Evolutionary conservation across 2,888 invertebrate genomes (phyloP).

Genomic region (Agapostemon virescens): DNA sequence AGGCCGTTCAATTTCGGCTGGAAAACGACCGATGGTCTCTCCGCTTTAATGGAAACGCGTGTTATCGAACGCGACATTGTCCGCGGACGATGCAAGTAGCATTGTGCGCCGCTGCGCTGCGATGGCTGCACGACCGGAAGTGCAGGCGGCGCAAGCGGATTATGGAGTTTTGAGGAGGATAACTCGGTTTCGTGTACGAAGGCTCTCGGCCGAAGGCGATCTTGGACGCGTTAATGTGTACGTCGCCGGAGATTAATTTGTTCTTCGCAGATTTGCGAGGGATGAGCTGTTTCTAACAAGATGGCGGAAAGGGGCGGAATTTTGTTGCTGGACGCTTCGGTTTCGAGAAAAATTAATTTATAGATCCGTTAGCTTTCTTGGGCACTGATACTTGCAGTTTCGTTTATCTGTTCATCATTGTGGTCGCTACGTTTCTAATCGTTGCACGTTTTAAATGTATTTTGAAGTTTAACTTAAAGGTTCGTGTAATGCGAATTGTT

Average conservation of each 20-base stretch:
- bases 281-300: too few relatives aligned
- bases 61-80: conserved; percentile 6
- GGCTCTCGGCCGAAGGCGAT: background rate
- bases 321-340: background rate
- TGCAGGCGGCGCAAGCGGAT: conserved; percentile 1
- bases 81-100: conserved; percentile 4
- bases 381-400: too few relatives aligned
- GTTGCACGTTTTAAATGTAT: too few relatives aligned
- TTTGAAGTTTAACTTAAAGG: too few relatives aligned
- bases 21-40: background rate
- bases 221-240: background rate
- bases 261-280: too few relatives aligned
- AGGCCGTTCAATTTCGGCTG: conserved; percentile 1
- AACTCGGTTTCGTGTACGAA: background rate
- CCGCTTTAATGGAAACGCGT: conserved; percentile 9
- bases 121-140: background rate
- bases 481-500: too few relatives aligned
- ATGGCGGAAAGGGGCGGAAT: background rate
- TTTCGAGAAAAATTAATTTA: too few relatives aligned
- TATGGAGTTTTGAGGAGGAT: conserved; percentile 1
- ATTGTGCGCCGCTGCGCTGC: background rate
- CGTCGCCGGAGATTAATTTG: background rate
- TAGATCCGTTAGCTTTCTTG: too few relatives aligned
- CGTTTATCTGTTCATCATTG: too few relatives aligned
- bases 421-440: too few relatives aligned